Evolutionary conservation across 2,797 vertebrate genomes (phyloP).

Genomic region (Lophius americanus): DNA sequence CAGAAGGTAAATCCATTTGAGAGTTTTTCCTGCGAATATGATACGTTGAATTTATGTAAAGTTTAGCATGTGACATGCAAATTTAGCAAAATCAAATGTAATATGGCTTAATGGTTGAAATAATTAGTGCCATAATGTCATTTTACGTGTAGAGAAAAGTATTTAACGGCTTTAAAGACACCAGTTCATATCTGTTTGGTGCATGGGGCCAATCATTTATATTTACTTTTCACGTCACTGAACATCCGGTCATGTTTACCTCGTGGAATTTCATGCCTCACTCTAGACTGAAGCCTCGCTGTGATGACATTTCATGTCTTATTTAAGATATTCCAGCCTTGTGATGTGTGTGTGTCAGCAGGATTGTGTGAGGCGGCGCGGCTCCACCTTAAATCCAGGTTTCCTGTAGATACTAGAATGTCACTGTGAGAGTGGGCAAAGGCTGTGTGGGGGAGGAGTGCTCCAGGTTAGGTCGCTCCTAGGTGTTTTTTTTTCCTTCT

Average conservation of each 20-base stretch:
- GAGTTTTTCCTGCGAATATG: not conserved
- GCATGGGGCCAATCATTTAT: no score
- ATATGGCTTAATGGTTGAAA: no score
- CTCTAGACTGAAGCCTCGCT: not conserved
- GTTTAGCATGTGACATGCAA: not conserved
- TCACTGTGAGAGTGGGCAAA: constrained; percentile 61
- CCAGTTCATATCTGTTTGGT: no score
- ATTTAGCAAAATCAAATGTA: no score
- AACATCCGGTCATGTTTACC: not conserved
- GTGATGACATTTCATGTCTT: not conserved
- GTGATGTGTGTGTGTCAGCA: not conserved
- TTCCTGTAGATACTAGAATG: constrained; percentile 52
- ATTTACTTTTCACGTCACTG: no score
- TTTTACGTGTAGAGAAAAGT: not conserved
- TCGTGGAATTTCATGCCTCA: not conserved
- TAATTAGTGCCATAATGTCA: not conserved
- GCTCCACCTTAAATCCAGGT: constrained; percentile 68
- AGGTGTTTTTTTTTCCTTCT: constrained; percentile 48
- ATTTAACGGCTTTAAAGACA: not conserved
- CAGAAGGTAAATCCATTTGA: not conserved
- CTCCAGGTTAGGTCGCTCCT: constrained; percentile 68
- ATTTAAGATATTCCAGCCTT: constrained; percentile 32
- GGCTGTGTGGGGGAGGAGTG: constrained; percentile 71
- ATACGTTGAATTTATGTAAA: not conserved
- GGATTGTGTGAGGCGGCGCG: not conserved